Conservation (phyloP, 1,140 invertebrate species). For the Trypoxylus dichotomus region DNA sequence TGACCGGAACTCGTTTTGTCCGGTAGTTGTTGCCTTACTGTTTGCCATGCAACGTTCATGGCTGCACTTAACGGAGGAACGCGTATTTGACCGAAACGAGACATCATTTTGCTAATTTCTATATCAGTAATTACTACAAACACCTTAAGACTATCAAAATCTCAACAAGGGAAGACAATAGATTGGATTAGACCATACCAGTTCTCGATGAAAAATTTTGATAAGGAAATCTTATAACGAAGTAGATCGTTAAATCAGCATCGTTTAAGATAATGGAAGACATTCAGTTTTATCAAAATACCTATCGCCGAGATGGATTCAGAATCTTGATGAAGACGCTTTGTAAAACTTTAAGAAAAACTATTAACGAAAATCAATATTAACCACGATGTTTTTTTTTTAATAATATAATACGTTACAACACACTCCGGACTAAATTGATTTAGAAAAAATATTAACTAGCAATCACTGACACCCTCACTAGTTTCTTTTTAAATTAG, state of each 20-base stretch:
- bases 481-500: not conserved
- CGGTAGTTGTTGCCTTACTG: constrained; percentile 74
- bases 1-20: constrained; percentile 57
- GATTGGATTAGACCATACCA: constrained; percentile 17
- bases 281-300: constrained; percentile 13
- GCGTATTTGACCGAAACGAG: constrained; percentile 62
- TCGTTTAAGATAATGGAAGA: not conserved
- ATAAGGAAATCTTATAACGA: not conserved
- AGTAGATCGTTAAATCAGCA: not conserved
- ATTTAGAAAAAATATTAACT: not conserved
- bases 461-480: not conserved
- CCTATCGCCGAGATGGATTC: constrained; percentile 44
- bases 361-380: constrained; percentile 30
- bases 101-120: constrained; percentile 51
- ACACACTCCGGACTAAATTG: constrained; percentile 7
- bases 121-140: not conserved
- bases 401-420: not conserved
- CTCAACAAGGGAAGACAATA: not conserved
- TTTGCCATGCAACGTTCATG: constrained; percentile 78
- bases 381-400: constrained; percentile 28
- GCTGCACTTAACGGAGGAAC: constrained; percentile 74
- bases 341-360: constrained; percentile 14
- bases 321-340: not conserved
- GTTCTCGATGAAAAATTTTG: not conserved
- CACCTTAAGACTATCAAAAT: not conserved